Evolutionary conservation across 1,140 invertebrate species (phyloP).

Genomic region (Platorchestia sp.): DNA sequence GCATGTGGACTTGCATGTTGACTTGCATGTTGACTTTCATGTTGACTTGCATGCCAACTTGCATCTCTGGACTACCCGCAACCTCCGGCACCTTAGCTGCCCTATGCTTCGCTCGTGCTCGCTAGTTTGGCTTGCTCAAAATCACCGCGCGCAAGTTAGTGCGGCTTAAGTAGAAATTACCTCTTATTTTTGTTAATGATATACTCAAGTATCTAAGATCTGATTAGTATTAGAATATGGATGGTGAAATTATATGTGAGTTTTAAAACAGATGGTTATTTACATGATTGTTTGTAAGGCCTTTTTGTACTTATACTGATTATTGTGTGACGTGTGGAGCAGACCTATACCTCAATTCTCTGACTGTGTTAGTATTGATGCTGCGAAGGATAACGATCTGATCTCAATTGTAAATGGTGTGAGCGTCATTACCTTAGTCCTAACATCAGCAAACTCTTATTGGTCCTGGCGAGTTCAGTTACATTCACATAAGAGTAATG

Average conservation of each 20-base stretch:
- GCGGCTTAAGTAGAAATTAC: background rate
- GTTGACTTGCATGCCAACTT: background rate
- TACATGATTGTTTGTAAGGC: slow-evolving; percentile 36
- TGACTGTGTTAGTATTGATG: slow-evolving; percentile 21
- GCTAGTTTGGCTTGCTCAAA: background rate
- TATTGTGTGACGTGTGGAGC: background rate
- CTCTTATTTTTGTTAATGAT: background rate
- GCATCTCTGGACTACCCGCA: background rate
- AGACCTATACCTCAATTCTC: slow-evolving; percentile 33
- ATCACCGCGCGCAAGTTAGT: background rate
- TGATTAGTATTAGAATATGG: background rate
- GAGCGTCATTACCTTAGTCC: background rate
- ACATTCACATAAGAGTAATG: background rate
- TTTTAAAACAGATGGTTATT: background rate
- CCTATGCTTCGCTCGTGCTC: background rate
- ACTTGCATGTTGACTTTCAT: too few species aligned
- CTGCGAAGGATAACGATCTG: background rate
- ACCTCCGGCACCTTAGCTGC: too few species aligned
- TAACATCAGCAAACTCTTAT: background rate
- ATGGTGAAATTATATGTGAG: background rate
- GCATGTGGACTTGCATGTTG: too few species aligned
- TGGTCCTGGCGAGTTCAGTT: background rate
- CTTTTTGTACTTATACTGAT: background rate
- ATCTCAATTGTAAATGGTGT: slow-evolving; percentile 28
- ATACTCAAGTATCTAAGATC: slow-evolving; percentile 8